These are phyloP conservation scores for Felis chaus DNA, from an alignment of 2,113 vertebrate species.

Conservation along the genomic window DNA sequence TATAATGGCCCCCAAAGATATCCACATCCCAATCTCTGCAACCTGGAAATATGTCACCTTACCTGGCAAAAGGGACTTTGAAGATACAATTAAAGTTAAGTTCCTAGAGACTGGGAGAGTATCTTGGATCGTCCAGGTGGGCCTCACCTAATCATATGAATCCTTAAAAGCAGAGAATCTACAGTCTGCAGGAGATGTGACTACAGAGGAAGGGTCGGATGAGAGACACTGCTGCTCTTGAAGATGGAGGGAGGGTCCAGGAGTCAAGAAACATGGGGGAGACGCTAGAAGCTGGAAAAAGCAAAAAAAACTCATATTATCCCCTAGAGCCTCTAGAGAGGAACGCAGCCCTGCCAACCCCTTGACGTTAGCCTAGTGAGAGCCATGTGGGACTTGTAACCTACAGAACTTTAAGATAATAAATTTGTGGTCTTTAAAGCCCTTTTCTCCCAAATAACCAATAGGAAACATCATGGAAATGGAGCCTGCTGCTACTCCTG, in stretches of 20 bases:
- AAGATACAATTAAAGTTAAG: not conserved
- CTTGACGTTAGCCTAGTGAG: not conserved
- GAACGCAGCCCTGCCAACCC: too few relatives aligned
- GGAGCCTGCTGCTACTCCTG: not conserved
- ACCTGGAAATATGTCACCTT: not conserved
- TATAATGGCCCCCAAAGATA: not conserved
- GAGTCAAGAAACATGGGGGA: not conserved
- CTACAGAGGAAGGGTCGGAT: not conserved
- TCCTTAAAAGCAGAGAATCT: not conserved
- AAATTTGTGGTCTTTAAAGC: not conserved
- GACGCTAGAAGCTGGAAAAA: not conserved
- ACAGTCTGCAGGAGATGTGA: not conserved
- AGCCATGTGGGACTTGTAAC: not conserved
- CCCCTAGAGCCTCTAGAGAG: not conserved
- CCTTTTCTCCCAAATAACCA: not conserved
- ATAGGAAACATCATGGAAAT: not conserved
- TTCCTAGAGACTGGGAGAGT: not conserved
- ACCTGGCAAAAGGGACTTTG: not conserved
- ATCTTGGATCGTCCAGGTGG: not conserved
- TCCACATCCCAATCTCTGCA: not conserved
- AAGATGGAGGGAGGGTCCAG: not conserved
- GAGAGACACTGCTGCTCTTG: not conserved
- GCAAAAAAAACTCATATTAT: not conserved
- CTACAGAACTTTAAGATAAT: not conserved
- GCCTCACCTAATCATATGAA: not conserved